Base-by-base conservation (phyloP, 2,888 invertebrate species). In the Elegia similella region DNA sequence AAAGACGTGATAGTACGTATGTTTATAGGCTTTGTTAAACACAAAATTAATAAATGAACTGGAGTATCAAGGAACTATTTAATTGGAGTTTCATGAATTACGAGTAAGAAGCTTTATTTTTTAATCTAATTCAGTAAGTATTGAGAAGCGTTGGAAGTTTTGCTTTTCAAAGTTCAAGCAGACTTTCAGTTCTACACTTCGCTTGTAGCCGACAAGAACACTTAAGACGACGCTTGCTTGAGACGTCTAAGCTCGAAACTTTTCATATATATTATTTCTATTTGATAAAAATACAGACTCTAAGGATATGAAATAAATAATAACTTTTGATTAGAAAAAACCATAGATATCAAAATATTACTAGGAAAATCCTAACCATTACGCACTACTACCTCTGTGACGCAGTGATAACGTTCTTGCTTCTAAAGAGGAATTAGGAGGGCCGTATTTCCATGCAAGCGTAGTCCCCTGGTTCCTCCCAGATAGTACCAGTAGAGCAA, bases 41-140 rank as follows among this genome's bases (percentile, higher is more conserved):
- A n/a, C n/a, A n/a, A n/a, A n/a, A n/a, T n/a, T n/a, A n/a, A n/a
- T n/a, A n/a, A n/a, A n/a, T n/a, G n/a, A n/a, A n/a, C n/a, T n/a
- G n/a, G n/a, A n/a, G 7, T 34, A 10, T 34, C 34, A 46, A 6
- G 46, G 5, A 46, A 46, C 29, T 29, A 23, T 52, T 52, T 43
- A 43, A 43, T 43, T 29, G 43, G 43, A 53, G 15, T 48, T 48
- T 32, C 48, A 32, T 48, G 15, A 48, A 32, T 32, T 32, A n/a
- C n/a, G n/a, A n/a, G n/a, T n/a, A 1, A 48, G 6, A 8, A 15
- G 10, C 17, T 23, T 46, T n/a, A 7, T 7, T 46, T 46, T 46
- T 29, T 46, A n/a, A 46, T 29, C 46, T 23, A 12, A 46, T 46
- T 44, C n/a, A 46, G 17, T 46, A 23, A 46, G 17, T 46, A 23